Conservation (phyloP, 1,140 invertebrate species). For the Mamestra configurata region DNA sequence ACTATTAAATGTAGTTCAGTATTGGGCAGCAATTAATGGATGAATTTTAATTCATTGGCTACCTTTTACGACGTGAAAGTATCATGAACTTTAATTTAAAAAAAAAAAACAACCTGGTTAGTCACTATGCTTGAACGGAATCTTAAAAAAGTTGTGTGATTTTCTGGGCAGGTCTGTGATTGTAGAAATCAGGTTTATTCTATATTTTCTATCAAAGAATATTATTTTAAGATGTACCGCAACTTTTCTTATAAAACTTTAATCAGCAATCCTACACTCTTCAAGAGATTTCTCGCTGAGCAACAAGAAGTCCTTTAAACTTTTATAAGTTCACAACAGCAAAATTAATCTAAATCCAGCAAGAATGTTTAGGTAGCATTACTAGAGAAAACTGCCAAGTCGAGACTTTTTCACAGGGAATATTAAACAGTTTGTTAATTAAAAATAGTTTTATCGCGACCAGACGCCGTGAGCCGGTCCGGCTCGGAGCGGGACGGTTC, state of each 20-base stretch:
- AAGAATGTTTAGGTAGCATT: conserved; percentile 31
- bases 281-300: too few relatives aligned
- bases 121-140: too few relatives aligned
- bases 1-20: too few relatives aligned
- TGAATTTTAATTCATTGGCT: too few relatives aligned
- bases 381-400: not conserved
- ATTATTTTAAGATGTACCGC: not conserved
- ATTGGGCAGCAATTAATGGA: too few relatives aligned
- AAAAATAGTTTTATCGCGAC: conserved; percentile 49
- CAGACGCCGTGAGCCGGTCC: not conserved
- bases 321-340: conserved; percentile 30
- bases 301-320: not conserved
- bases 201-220: not conserved
- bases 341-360: conserved; percentile 38
- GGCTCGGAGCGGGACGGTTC: not conserved
- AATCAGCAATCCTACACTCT: not conserved
- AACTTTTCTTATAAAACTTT: not conserved
- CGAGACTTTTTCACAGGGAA: conserved; percentile 42
- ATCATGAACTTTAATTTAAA: too few relatives aligned
- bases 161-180: too few relatives aligned
- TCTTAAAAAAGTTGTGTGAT: too few relatives aligned
- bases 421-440: conserved; percentile 51
- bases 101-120: too few relatives aligned
- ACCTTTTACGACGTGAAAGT: too few relatives aligned
- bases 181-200: too few relatives aligned